Evolutionary conservation across 2,797 vertebrate genomes (phyloP).

Genomic region (Cyclopterus lumpus): DNA sequence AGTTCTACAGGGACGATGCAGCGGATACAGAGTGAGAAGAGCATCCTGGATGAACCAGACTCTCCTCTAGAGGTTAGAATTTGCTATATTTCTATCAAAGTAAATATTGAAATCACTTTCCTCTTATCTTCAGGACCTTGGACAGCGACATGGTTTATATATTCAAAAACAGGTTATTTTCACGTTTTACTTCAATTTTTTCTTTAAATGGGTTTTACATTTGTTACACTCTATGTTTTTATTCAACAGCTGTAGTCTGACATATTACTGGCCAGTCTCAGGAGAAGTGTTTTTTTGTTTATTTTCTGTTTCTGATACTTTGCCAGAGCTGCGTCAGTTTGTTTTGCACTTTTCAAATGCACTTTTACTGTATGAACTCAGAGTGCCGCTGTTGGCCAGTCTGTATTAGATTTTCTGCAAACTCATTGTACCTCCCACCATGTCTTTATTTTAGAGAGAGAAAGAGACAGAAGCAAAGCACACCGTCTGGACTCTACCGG

Average conservation of each 20-base stretch:
- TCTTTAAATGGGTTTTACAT: neutral
- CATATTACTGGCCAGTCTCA: neutral
- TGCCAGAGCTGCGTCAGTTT: accelerated
- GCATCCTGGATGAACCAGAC: slow-evolving; percentile 1
- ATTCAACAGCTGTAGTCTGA: neutral
- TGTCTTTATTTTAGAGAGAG: slow-evolving; percentile 35
- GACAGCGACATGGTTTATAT: neutral
- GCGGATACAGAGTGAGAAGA: slow-evolving; percentile 1
- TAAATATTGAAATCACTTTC: neutral
- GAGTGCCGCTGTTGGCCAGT: slow-evolving; percentile 75
- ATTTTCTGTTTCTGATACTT: neutral
- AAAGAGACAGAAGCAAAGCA: neutral
- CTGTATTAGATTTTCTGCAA: neutral
- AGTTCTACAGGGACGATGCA: slow-evolving; percentile 4
- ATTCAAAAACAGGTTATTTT: neutral
- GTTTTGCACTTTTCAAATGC: neutral
- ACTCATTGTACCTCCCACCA: slow-evolving; percentile 38
- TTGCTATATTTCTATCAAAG: neutral
- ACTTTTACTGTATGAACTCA: slow-evolving; percentile 57
- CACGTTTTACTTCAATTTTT: neutral
- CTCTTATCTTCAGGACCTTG: neutral
- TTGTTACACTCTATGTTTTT: neutral
- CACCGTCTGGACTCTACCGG: accelerated
- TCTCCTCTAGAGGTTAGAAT: neutral
- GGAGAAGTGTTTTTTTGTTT: too few species aligned